Evolutionary conservation across 2,888 invertebrate genomes (phyloP), one percentile per base, ranked within the genome.

Genomic region (Oxyteleia sp.): DNA sequence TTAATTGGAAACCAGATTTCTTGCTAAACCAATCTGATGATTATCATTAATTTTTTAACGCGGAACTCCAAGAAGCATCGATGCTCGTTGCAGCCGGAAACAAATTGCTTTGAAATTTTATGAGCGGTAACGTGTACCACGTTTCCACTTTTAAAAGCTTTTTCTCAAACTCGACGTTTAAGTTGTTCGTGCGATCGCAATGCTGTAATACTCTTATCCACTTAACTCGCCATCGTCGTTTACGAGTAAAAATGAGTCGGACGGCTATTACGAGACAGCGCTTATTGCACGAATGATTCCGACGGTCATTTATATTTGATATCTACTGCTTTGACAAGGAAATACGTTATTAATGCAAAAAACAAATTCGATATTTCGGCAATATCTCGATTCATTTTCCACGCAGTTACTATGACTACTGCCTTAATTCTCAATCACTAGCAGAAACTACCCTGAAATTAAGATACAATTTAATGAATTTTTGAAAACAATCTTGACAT

Each of bases 41-140:
- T 41, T 61, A 61, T 51, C 61, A 61, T 72, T 72, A 61, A 72
- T 51, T 35, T 29, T n/a, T 51, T 72, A 41, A 71, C 16, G 38
- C 5, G 32, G 32, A 32, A 10, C 8, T 8, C 10, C 32, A 8
- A 32, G n/a, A n/a, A n/a, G 10, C 1, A 51, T 61, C 51, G 49
- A 38, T 55, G 51, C 32, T 43, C 59, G 38, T 20, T 23, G 57
- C 11, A 32, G 53, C 20, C 35, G 69, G 72, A 86, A 88, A 89
- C 88, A 91, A 92, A 92, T 91, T 88, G 89, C 87, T 90, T 89
- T 87, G 87, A 90, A 91, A 91, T 91, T 92, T 91, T 90, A 92
- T 87, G 91, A 91, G 83, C 90, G 84, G 86, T 87, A 88, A 89
- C 90, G 87, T 23, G 61, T 29, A 18, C 20, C 13, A 16, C 55